These are phyloP conservation scores for Acronicta alni DNA, from an alignment of 2,888 invertebrate species.

Conservation along the genomic window DNA sequence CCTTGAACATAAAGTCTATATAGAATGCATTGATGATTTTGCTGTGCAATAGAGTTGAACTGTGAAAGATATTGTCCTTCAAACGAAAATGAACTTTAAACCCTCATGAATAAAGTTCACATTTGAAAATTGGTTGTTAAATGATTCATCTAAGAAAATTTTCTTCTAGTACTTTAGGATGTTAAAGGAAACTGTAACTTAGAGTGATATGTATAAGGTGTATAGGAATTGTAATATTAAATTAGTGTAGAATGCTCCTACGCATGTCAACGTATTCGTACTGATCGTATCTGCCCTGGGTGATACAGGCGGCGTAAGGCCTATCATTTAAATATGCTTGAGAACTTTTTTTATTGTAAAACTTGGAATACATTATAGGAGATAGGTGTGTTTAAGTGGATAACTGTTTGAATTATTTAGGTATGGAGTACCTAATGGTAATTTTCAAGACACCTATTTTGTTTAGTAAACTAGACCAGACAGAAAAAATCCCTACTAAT, in stretches of 20 bases:
- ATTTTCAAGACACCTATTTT: too few relatives aligned
- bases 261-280: constrained; percentile 81
- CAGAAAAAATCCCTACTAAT: too few relatives aligned
- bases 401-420: too few relatives aligned
- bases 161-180: constrained; percentile 17
- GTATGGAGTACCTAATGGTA: too few relatives aligned
- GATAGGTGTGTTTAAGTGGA: too few relatives aligned
- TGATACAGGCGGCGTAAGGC: constrained; percentile 68
- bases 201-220: constrained; percentile 15
- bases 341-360: constrained; percentile 54
- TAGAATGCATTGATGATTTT: constrained; percentile 6
- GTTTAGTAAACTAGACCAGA: too few relatives aligned
- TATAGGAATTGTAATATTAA: constrained; percentile 12
- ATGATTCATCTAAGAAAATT: constrained; percentile 41
- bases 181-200: constrained; percentile 13
- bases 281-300: constrained; percentile 72
- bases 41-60: not conserved
- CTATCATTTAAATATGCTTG: constrained; percentile 69
- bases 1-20: not conserved
- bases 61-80: constrained; percentile 3
- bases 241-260: constrained; percentile 67
- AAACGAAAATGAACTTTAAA: constrained; percentile 1
- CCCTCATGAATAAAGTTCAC: rapidly evolving
- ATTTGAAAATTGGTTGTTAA: not conserved
- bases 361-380: constrained; percentile 27